Evolutionary conservation across 2,888 invertebrate species (phyloP), one percentile per base, ranked within the genome.

Genomic region (Copidosoma aretas): DNA sequence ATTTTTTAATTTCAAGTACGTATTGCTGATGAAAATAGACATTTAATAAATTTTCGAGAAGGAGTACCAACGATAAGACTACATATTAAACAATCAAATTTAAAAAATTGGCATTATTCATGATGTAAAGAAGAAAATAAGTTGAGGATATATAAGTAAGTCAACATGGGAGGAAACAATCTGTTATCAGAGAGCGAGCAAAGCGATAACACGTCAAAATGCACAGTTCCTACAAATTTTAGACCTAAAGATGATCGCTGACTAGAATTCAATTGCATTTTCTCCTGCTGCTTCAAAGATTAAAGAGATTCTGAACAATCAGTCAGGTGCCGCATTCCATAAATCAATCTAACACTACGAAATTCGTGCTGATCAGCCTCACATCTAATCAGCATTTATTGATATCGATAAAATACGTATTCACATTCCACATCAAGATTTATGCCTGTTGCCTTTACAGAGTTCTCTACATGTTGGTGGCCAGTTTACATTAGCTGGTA

Each of bases 371-470:
- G 68, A 72, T 64, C 39, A 59, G 39, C 63, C 62, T 2, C 68
- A 73, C 21, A 62, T 63, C 17, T 56, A 54, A 51, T 17, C 70
- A 22, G 60, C 60, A 10, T 73, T 65, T 56, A 70, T 68, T 54
- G 60, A 46, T 19, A 64, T 60, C 51, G 71, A 73, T 67, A 67
- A 73, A 65, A 71, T 71, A 21, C 32, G 68, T 22, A 73, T 71
- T 19, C 52, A 39, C 1, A 61, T 70, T 25, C 67, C 68, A 32
- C 63, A 68, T 60, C 60, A 67, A 51, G 70, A 71, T 59, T 10
- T 54, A 10, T 70, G 49, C 46, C 19, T 73, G 4, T 63, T 71
- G 51, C 70, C 73, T 10, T 57, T 60, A 10, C 62, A 64, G 41
- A 71, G 71, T 67, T 68, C 59, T 17, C 24, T 67, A 17, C 71